Evolutionary conservation across 2,888 invertebrate genomes (phyloP).

Genomic region (Troglohyphantes excavatus): DNA sequence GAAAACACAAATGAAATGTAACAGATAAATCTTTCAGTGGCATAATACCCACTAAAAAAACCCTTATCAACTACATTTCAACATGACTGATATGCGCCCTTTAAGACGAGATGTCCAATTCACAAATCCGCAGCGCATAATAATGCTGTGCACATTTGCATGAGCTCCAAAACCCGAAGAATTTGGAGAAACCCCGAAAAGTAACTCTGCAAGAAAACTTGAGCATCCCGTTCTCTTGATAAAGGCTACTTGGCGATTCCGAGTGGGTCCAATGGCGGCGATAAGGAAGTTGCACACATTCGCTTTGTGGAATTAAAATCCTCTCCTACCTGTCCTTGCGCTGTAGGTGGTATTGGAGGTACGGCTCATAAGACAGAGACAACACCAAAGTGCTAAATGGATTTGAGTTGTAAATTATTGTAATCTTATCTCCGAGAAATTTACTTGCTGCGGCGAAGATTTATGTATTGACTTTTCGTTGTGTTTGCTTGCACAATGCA

Average conservation of each 20-base stretch:
- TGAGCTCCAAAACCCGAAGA: background rate
- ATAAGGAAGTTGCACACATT: constrained; percentile 23
- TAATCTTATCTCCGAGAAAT: constrained; percentile 34
- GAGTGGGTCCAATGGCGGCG: background rate
- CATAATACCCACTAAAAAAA: background rate
- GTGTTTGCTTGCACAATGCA: constrained; percentile 35
- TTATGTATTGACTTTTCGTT: constrained; percentile 37
- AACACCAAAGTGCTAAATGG: constrained; percentile 36
- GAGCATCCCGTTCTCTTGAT: background rate
- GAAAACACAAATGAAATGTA: too few species aligned
- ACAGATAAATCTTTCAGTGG: too few species aligned
- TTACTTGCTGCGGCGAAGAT: constrained; percentile 43
- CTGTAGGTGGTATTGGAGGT: constrained; percentile 23
- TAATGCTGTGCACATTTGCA: background rate
- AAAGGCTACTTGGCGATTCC: constrained; percentile 33
- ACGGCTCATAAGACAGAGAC: background rate
- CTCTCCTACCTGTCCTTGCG: background rate
- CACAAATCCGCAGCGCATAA: background rate
- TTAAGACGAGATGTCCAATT: background rate
- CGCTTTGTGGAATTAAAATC: constrained; percentile 16
- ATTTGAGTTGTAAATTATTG: constrained; percentile 62
- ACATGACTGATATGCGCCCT: background rate
- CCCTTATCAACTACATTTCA: background rate
- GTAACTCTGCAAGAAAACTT: background rate
- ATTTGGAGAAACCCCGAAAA: background rate